Evolutionary conservation across 92 coral and sea anemone genomes (phyloP).

Genomic region (Actinostola sp.): DNA sequence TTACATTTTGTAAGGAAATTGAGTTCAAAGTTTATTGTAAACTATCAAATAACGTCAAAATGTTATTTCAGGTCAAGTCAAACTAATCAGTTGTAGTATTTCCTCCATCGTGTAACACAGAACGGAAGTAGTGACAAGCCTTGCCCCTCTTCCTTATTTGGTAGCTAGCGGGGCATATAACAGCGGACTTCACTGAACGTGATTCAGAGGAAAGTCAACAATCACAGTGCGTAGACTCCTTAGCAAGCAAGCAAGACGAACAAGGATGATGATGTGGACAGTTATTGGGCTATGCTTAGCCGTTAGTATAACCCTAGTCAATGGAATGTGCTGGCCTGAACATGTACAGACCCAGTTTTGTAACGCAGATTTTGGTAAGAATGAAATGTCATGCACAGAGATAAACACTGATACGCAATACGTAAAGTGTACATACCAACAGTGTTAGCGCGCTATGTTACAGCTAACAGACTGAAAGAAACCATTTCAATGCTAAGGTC

Average conservation of each 20-base stretch:
- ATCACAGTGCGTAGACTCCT: not conserved
- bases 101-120: no score
- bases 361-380: constrained; percentile 68
- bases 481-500: no score
- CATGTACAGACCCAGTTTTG: constrained; percentile 64
- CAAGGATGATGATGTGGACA: constrained; percentile 2
- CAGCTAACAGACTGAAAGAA: no score
- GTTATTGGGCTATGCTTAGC: constrained; percentile 15
- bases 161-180: constrained; percentile 10
- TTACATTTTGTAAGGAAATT: no score
- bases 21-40: no score
- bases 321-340: constrained; percentile 46
- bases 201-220: constrained; percentile 10
- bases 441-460: no score
- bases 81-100: no score
- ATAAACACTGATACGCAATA: no score
- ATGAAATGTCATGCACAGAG: no score
- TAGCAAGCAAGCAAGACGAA: constrained; percentile 6
- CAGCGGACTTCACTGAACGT: constrained; percentile 5
- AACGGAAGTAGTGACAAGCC: constrained; percentile 5
- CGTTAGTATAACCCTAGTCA: not conserved
- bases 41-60: no score
- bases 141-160: constrained; percentile 19
- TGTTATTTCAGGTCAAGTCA: no score
- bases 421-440: no score